Percentiles rank a stretch among this genome's conserved stretches.
Evolutionary conservation across 2,797 vertebrate species (phyloP).

Genomic region (Trachurus trachurus): DNA sequence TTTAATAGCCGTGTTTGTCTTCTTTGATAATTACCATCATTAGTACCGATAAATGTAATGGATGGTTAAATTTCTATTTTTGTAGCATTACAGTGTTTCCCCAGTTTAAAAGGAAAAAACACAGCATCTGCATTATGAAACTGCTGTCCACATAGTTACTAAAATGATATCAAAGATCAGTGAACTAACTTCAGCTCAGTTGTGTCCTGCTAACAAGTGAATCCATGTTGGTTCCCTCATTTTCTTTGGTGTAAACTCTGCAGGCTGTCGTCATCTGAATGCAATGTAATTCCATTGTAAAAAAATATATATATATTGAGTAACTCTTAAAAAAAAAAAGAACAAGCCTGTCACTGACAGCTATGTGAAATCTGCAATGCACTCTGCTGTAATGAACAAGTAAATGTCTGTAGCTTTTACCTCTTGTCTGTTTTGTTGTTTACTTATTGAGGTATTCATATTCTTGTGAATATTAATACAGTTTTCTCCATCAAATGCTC

Average conservation of each 20-base stretch:
- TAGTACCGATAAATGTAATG: slow-evolving; percentile 13
- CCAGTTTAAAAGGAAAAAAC: slow-evolving; percentile 23
- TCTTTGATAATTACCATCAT: slow-evolving; percentile 24
- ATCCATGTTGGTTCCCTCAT: background rate
- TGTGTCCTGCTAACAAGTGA: slow-evolving; percentile 10
- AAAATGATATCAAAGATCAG: background rate
- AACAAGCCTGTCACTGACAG: slow-evolving; percentile 40
- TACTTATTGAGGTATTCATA: too few relatives aligned
- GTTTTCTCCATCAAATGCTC: background rate
- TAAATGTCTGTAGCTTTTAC: slow-evolving; percentile 58
- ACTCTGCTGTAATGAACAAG: slow-evolving; percentile 59
- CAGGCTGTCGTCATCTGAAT: background rate
- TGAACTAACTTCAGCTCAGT: slow-evolving; percentile 2
- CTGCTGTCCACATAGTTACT: slow-evolving; percentile 25
- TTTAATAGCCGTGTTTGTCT: slow-evolving; percentile 15
- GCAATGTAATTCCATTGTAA: background rate
- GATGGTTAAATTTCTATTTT: slow-evolving; percentile 58
- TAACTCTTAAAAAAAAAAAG: background rate
- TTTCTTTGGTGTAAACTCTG: slow-evolving; percentile 8
- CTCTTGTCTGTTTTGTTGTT: slow-evolving; percentile 20
- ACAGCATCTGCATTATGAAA: slow-evolving; percentile 36
- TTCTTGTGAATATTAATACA: too few relatives aligned
- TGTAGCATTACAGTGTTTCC: slow-evolving; percentile 36
- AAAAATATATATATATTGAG: slow-evolving; percentile 3
- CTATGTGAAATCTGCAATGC: slow-evolving; percentile 41